phyloP scores from a whole-genome alignment of 1,140 invertebrate genomes.

The Armadillidium nasatum region DNA sequence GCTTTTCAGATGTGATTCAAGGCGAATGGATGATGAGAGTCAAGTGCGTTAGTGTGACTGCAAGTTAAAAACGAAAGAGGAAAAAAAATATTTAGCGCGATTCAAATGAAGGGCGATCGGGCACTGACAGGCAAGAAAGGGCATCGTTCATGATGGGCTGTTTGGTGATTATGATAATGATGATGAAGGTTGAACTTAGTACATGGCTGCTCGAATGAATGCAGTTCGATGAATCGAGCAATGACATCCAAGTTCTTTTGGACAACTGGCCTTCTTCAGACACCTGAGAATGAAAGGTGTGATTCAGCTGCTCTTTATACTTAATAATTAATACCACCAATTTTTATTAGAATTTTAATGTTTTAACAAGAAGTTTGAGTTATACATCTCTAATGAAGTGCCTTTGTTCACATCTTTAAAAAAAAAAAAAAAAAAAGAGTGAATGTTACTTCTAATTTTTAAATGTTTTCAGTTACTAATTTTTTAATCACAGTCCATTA shows the following conservation, averaged over 20 bases:
- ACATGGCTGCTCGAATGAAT: slow-evolving; percentile 3
- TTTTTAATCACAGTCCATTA: no score
- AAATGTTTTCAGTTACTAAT: no score
- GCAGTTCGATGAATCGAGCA: neutral
- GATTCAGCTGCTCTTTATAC: neutral
- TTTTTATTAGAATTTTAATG: no score
- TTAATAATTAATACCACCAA: no score
- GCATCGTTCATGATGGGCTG: neutral
- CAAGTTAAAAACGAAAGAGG: slow-evolving; percentile 29
- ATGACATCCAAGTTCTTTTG: no score
- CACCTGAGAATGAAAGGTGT: slow-evolving; percentile 7
- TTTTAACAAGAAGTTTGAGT: no score
- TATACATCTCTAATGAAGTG: neutral
- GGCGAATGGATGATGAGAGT: slow-evolving; percentile 39
- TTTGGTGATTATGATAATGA: neutral
- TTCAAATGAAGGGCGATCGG: slow-evolving; percentile 1
- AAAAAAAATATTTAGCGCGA: slow-evolving; percentile 32
- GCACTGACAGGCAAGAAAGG: neutral
- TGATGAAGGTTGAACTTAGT: neutral
- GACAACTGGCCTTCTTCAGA: neutral
- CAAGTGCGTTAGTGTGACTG: slow-evolving; percentile 40
- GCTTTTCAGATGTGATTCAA: slow-evolving; percentile 43
- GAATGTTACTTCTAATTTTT: no score
- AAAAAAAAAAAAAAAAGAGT: neutral
- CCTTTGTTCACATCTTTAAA: neutral